Base-by-base conservation (phyloP, 2,113 vertebrate species). In the Crocuta crocuta region DNA sequence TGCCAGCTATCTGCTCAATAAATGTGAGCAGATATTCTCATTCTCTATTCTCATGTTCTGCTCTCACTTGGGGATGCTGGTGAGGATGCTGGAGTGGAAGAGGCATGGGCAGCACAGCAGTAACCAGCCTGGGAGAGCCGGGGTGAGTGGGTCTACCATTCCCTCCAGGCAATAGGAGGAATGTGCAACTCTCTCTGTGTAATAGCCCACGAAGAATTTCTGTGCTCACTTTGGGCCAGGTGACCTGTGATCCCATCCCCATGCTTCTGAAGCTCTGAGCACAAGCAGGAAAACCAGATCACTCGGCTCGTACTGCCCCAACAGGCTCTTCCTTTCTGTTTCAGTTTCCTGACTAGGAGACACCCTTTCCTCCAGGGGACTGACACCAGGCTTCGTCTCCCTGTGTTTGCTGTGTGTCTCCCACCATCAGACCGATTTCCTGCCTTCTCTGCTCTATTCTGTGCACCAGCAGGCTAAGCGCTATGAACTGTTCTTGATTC, bases 261-360 rank as follows among this genome's bases (percentile, higher is more conserved):
- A 21, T 9, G 28, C n/a, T n/a, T 82, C 45, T 48, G 63, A 90
- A 74, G 39, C 79, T 95, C 79, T 76, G 58, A 85, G 58, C 5
- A 63, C 50, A 55, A 48, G n/a, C 81, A 97, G 89, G 58, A 93
- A 92, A 79, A 68, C 81, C 15, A 21, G 7, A 65, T 84, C 58
- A 31, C 33, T 95, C 58, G 45, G 48, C n/a, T 73, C 9, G 2
- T 2, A 1, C 8, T 58, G 28, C 71, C n/a, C 63, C 86, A 50
- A n/a, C 15, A n/a, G 48, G 50, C 10, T 35, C 70, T 89, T 95
- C 74, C 58, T 53, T 80, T 97, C 82, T 58, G n/a, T 88, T 89
- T 90, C 48, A 28, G 43, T 65, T 90, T 88, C 74, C 83, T 70
- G 11, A 78, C 23, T 12, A 26, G 39, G 33, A 94, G 15, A 68